Base-by-base conservation (phyloP, 2,797 vertebrate genomes). In the Amazonetta brasiliensis region DNA sequence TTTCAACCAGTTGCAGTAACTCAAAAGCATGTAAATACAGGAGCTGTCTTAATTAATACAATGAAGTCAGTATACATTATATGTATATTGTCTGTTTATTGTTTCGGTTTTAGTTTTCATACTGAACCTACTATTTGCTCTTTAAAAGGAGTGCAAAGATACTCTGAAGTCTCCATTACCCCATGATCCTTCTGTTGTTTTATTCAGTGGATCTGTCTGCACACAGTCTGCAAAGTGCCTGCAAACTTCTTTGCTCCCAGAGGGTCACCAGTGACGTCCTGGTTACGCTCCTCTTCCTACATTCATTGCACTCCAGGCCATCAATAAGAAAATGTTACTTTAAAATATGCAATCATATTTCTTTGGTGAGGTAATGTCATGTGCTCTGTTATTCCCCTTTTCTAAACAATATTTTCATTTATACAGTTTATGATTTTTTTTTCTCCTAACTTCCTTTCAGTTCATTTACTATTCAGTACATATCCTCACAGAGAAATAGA, bases 121-220 rank as follows among this genome's bases (percentile, higher is more conserved):
- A 60, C 4, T 54, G 18, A 50, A 11, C 26, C 23, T 39, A 6
- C 30, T 78, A 69, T 63, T 89, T 63, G 9, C 6, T 60, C 20
- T 63, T 71, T 48, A 56, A 87, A 90, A 63, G 67, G 15, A 37
- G 1, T 11, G 8, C 37, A 44, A 62, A 83, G 14, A 2, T 52
- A 56, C 13, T 50, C 6, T 43, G 39, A 73, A 58, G 41, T 82
- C 33, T 19, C 58, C 20, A 8, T 44, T 64, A 35, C 12, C 3
- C 14, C 0, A 0, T 48, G 54, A 21, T 28, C 1, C 0, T 82
- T 76, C 26, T 79, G 12, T 84, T 13, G 6, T 50, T 58, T 50
- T 39, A 37, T 8, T 72, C n/a, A 20, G 30, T 62, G 50, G 6
- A 31, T 63, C 13, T 82, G 19, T 54, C 25, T 31, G 21, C 37